Evolutionary conservation across 2,888 invertebrate genomes (phyloP), one percentile per base, ranked within the genome.

Genomic region (Melieria crassipennis): DNA sequence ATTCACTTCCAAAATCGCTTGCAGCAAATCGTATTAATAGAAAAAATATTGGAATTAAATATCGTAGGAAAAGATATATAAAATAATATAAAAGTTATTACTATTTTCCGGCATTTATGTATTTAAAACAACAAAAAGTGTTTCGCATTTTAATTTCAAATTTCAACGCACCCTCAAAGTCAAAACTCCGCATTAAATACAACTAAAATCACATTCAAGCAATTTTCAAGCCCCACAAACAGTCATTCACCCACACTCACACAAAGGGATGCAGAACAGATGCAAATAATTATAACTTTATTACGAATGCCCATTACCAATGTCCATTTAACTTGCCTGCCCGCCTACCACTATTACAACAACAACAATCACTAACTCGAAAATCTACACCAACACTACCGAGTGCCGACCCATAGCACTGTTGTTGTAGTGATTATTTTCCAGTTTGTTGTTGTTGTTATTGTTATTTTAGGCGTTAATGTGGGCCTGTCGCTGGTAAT

Each of bases 141-240:
- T 30, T 30, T 30, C 30, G 30, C 30, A 30, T 30, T 30, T 30
- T 30, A 30, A 30, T 30, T 30, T 30, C 30, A 30, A 3, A 3
- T 30, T 30, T 30, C 30, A 30, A 30, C 1, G 1, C 30, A 30
- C 30, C 30, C 30, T 30, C 30, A 30, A 30, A 30, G 30, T 30
- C 52, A 3, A 10, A 61, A 10, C 16, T 5, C 43, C 16, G 10
- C 43, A 7, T 55, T 10, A 47, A 43, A 69, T 63, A 47, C 68
- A 72, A 69, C 65, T 60, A 63, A 69, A 72, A 66, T 61, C 69
- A 66, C 58, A 72, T 69, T 69, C 69, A 62, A 43, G 52, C 69
- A 63, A 66, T 72, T 72, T 65, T 69, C 69, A 69, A 57, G 47
- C 30, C n/a, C 30, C 30, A 9, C 7, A 47, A 45, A 63, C 43